Base-by-base conservation (phyloP, 2,113 vertebrate species). In the Callopanchax toddi region DNA sequence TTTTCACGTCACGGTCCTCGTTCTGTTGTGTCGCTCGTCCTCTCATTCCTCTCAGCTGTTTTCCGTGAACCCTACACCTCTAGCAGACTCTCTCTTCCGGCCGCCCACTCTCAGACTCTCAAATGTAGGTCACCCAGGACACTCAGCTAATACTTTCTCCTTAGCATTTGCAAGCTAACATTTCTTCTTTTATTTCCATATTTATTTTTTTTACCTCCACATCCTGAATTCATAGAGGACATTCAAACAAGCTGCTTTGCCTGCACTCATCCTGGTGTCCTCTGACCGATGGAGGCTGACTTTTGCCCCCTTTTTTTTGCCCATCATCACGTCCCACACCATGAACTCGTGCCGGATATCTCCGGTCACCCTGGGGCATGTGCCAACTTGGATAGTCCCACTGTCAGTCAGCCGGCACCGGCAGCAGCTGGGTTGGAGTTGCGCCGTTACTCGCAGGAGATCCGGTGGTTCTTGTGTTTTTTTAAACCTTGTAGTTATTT, bases 351-450 rank as follows among this genome's bases (percentile, higher is more conserved):
- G 78, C 79, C 82, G 86, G 74, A 79, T 83, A 75, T 81, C 83
- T 80, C 55, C 67, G 40, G 69, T 80, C 81, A 67, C 71, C 86
- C 65, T 1, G 39, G 83, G 82, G 81, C 81, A 60, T 70, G 72
- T 86, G 86, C 84, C 86, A 87, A 25, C 76, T 80, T 62, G 13
- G 78, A 76, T 79, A 51, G 79, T 59, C 37, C 67, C 29, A 25
- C 49, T 76, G 87, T 89, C 87, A 85, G 76, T 88, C 87, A 88
- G 83, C 79, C 53, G 66, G 56, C 65, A 60, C 2, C 45, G 81
- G 79, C 89, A 89, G 87, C 87, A 88, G 86, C 84, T 77, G 81
- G 87, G 63, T 86, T 32, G 59, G 62, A 85, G 86, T 86, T 86
- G 74, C 86, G 68, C 59, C 22, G 42, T 74, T 73, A 56, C 56